Conservation (phyloP, 35 echinoderm and acorn worm genomes). For the Stichopus chloronotus region DNA sequence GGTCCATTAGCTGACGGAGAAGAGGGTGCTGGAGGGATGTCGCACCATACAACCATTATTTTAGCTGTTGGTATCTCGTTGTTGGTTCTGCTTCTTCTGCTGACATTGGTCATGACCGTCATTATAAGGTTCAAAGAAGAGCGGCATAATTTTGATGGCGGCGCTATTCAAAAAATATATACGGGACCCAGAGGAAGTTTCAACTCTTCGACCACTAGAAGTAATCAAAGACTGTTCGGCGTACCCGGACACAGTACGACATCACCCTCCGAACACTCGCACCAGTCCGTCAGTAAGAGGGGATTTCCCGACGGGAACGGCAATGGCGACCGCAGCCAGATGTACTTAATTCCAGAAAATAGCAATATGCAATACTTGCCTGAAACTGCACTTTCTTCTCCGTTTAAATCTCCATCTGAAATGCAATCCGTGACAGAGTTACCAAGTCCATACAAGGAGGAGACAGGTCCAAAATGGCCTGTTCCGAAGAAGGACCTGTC, state of each 20-base stretch:
- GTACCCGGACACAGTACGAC: constrained; percentile 74
- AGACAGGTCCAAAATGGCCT: constrained; percentile 63
- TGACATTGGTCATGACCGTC: constrained; percentile 71
- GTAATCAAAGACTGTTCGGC: constrained; percentile 68
- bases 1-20: constrained; percentile 36
- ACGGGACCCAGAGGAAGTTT: constrained; percentile 62
- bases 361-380: constrained; percentile 64
- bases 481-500: constrained; percentile 53
- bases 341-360: constrained; percentile 83
- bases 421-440: constrained; percentile 53
- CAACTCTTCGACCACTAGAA: constrained; percentile 71
- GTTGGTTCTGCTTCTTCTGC: constrained; percentile 58
- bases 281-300: constrained; percentile 70
- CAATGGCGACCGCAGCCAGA: constrained; percentile 50
- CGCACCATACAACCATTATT: constrained; percentile 68
- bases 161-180: constrained; percentile 48
- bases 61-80: constrained; percentile 67
- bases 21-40: background rate
- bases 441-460: constrained; percentile 77
- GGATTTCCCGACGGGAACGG: constrained; percentile 86
- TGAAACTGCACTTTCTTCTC: constrained; percentile 76
- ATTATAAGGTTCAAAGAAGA: constrained; percentile 73
- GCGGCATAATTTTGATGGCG: constrained; percentile 8
- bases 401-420: constrained; percentile 47
- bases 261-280: constrained; percentile 78